Evolutionary conservation across 2,888 invertebrate species (phyloP).

Genomic region (Trichacis sp.): DNA sequence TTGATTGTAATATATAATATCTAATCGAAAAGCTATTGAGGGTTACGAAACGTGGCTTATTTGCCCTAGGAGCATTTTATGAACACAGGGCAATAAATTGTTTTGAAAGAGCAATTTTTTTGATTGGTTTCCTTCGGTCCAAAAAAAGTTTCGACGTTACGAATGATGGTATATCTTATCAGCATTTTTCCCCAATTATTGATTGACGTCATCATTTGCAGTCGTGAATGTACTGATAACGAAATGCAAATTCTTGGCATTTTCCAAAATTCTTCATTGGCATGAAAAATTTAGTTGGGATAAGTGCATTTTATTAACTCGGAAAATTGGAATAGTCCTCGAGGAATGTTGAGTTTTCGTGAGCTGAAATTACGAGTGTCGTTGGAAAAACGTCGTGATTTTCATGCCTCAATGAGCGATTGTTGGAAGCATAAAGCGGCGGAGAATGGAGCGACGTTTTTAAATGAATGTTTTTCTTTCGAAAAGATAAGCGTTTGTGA

Average conservation of each 20-base stretch:
- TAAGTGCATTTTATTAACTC: too few relatives aligned
- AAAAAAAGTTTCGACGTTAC: not conserved
- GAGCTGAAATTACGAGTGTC: too few relatives aligned
- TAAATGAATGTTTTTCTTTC: too few relatives aligned
- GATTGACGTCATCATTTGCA: not conserved
- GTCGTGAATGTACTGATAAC: slow-evolving; percentile 1
- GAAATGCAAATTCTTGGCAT: not conserved
- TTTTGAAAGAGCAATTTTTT: not conserved
- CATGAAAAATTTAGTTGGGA: too few relatives aligned
- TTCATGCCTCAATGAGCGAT: slow-evolving; percentile 1
- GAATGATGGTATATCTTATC: not conserved
- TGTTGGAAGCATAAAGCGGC: not conserved
- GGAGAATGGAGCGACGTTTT: not conserved
- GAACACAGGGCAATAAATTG: not conserved
- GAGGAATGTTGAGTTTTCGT: too few relatives aligned
- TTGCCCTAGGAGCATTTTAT: not conserved
- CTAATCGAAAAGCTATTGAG: not conserved
- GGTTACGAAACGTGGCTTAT: not conserved
- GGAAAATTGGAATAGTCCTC: too few relatives aligned
- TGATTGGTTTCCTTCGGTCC: not conserved
- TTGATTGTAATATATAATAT: too few relatives aligned
- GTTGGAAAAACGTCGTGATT: not conserved
- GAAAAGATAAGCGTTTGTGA: too few relatives aligned
- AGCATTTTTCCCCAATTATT: not conserved
- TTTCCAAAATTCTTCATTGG: not conserved